Evolutionary conservation across 1,140 invertebrate genomes (phyloP), one percentile per base, ranked within the genome.

Genomic region (Planococcus citri): DNA sequence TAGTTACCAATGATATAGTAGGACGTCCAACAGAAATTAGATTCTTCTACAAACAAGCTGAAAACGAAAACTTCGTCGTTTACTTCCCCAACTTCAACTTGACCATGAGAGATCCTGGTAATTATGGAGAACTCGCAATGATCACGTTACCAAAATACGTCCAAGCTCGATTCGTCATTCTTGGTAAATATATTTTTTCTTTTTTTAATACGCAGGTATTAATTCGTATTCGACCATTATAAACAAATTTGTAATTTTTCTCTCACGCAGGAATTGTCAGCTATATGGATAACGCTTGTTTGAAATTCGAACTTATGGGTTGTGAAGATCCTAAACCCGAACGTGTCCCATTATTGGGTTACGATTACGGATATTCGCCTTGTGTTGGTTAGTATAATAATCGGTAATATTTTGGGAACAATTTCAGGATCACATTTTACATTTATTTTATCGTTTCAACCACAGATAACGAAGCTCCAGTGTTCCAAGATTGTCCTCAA

Each of bases 81-180:
- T 97, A 97, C 74, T 96, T 95, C 82, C 94, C 94, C 14, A 95
- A 96, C 75, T 95, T 95, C 76, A 96, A 95, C 78, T 78, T 95
- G 24, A 95, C 92, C 0, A 93, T 92, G 85, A 82, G 91, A 72
- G 92, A 95, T 78, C 92, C 93, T 25, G 94, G 94, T 73, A 95
- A 95, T 77, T 95, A 93, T 77, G 93, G 93, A 68, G 94, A 96
- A 82, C 78, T 97, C 38, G 92, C 95, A 1, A 95, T 96, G 89
- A 96, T 97, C 67, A 93, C 91, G 4, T 77, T 98, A 68, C 94
- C 94, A 1, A 92, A 93, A 79, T 94, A 91, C 72, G 91, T 97
- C 0, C 87, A 92, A 79, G 94, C 94, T 1, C 83, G 93, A 75
- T 96, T 94, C 77, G 91, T 97, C 6, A 94, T 97, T 75, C 80